Conservation (phyloP, 2,888 invertebrate species). For the Hofmannophila pseudospretella region DNA sequence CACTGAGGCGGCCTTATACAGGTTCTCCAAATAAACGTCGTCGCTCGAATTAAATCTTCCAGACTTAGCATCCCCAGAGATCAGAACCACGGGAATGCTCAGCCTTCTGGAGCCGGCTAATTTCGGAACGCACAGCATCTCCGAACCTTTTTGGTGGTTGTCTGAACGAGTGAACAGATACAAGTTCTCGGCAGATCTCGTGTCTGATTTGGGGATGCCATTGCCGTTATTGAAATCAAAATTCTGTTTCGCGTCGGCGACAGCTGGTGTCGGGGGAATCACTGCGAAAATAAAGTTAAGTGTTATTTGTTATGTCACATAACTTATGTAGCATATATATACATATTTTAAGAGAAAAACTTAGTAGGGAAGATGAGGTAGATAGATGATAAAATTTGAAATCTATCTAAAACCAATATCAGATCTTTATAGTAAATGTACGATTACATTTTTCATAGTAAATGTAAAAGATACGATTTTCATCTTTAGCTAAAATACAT, state of each 20-base stretch:
- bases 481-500: no score
- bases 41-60: slow-evolving; percentile 65
- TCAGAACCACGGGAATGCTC: slow-evolving; percentile 65
- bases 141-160: slow-evolving; percentile 38
- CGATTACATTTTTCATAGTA: no score
- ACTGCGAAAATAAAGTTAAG: slow-evolving; percentile 38
- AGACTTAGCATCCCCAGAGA: slow-evolving; percentile 43
- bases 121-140: slow-evolving; percentile 56
- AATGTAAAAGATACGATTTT: no score
- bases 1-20: slow-evolving; percentile 66
- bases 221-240: slow-evolving; percentile 50
- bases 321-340: no score
- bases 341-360: no score
- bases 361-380: no score
- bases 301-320: neutral
- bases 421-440: no score
- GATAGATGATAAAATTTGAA: no score
- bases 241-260: slow-evolving; percentile 42
- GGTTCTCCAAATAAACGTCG: slow-evolving; percentile 61
- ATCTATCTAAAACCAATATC: no score
- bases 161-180: slow-evolving; percentile 37
- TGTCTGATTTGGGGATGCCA: slow-evolving; percentile 25
- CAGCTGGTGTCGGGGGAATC: slow-evolving; percentile 66
- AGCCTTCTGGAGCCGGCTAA: slow-evolving; percentile 52
- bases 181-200: slow-evolving; percentile 62